Conservation (phyloP, 2,797 vertebrate species). For the Paedocypris micromegethes region DNA sequence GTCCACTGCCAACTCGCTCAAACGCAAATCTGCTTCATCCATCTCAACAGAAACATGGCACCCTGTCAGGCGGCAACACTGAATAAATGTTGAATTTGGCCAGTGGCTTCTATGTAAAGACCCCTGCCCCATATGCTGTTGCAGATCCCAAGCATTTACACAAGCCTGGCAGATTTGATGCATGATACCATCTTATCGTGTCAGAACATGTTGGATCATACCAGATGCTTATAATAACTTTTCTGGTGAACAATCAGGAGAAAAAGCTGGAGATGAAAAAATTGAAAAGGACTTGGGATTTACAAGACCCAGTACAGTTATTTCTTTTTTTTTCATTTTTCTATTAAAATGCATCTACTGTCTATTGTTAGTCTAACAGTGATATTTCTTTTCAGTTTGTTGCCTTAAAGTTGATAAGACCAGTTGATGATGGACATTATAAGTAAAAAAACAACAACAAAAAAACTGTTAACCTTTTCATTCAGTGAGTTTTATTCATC, state of each 20-base stretch:
- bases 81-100: constrained; percentile 38
- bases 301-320: too few species aligned
- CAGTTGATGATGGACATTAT: too few species aligned
- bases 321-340: too few species aligned
- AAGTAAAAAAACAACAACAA: too few species aligned
- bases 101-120: constrained; percentile 23
- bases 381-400: too few species aligned
- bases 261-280: not conserved
- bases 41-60: constrained; percentile 27
- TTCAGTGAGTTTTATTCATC: too few species aligned
- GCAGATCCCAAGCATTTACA: constrained; percentile 17
- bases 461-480: too few species aligned
- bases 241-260: not conserved
- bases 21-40: constrained; percentile 21
- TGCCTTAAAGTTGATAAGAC: too few species aligned
- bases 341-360: too few species aligned
- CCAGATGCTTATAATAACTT: constrained; percentile 6
- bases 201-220: constrained; percentile 11
- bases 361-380: too few species aligned
- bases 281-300: too few species aligned
- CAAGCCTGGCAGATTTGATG: not conserved
- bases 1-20: constrained; percentile 29
- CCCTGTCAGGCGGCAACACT: constrained; percentile 30
- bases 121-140: constrained; percentile 19
- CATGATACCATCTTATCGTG: constrained; percentile 11